Evolutionary conservation across 1,140 invertebrate species (phyloP).

Genomic region (Plectus sambesii): DNA sequence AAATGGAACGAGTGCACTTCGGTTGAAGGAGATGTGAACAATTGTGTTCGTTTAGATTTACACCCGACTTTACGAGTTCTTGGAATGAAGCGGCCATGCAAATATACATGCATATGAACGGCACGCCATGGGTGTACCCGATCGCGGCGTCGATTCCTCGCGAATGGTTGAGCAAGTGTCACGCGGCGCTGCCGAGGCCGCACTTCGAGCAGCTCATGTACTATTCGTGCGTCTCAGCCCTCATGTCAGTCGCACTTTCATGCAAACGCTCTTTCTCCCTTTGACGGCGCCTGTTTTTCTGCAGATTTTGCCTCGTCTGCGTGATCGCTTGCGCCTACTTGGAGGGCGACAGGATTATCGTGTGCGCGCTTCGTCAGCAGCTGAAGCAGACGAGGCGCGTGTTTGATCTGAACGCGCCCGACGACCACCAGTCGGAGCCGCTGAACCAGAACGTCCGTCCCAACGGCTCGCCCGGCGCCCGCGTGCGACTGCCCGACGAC

Average conservation of each 20-base stretch:
- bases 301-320: conserved; percentile 55
- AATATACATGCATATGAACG: conserved; percentile 50
- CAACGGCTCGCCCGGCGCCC: no score
- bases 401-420: conserved; percentile 28
- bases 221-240: conserved; percentile 53
- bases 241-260: conserved; percentile 31
- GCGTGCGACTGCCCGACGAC: no score
- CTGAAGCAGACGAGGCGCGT: conserved; percentile 9
- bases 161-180: conserved; percentile 62
- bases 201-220: conserved; percentile 66
- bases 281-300: conserved; percentile 47
- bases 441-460: no score
- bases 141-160: conserved; percentile 68
- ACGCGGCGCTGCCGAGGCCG: conserved; percentile 61
- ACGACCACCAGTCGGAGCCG: no score
- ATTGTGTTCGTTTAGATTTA: conserved; percentile 55
- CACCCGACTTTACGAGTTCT: conserved; percentile 78
- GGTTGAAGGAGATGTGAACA: no score
- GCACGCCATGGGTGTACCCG: conserved; percentile 59
- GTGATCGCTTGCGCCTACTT: conserved; percentile 61
- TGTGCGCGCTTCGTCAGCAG: conserved; percentile 48
- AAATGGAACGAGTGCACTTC: no score
- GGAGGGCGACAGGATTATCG: conserved; percentile 61
- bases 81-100: conserved; percentile 58
- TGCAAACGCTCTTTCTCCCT: background rate